phyloP scores from a whole-genome alignment of 2,797 vertebrate genomes.

The Pipistrellus kuhlii region DNA sequence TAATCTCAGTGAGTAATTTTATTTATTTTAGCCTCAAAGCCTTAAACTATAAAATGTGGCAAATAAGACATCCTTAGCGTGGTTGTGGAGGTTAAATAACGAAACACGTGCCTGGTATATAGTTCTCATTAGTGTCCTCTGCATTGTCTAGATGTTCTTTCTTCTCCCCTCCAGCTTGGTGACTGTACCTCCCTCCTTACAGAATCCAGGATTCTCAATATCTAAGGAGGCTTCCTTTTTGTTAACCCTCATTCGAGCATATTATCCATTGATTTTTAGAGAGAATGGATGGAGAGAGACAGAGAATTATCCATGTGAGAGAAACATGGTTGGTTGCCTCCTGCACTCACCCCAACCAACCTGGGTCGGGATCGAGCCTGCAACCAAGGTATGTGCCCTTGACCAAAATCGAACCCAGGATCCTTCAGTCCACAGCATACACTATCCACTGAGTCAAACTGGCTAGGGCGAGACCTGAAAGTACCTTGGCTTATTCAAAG shows the following conservation, averaged over 20 bases:
- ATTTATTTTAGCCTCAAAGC: constrained; percentile 63
- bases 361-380: no score
- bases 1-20: background rate
- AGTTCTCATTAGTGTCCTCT: no score
- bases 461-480: background rate
- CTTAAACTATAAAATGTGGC: constrained; percentile 40
- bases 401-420: no score
- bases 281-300: no score
- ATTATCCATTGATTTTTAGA: no score
- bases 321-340: no score
- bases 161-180: background rate
- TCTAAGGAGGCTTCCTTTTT: background rate
- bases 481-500: background rate
- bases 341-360: no score
- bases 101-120: rapidly evolving
- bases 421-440: no score
- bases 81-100: background rate
- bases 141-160: background rate
- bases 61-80: background rate
- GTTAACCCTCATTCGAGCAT: no score
- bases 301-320: no score
- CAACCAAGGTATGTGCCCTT: no score
- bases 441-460: no score
- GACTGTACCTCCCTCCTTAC: rapidly evolving
- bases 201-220: background rate